phyloP scores from a whole-genome alignment of 1,140 invertebrate genomes.

The Metaphire vulgaris region DNA sequence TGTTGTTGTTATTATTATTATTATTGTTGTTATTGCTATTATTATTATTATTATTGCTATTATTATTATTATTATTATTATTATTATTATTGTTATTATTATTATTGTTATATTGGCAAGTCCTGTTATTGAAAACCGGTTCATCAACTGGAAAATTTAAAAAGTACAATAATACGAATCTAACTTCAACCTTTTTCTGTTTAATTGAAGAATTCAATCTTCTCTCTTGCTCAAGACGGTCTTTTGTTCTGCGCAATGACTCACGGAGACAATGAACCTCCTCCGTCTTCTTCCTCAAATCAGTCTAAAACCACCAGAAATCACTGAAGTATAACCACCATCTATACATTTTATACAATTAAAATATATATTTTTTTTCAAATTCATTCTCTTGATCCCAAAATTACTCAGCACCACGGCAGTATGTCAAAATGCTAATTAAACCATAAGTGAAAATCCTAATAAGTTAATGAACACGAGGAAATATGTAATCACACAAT shows the following conservation, averaged over 20 bases:
- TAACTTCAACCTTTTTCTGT: constrained; percentile 44
- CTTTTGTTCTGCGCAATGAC: constrained; percentile 43
- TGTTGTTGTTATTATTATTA: not conserved
- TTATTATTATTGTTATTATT: not conserved
- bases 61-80: not conserved
- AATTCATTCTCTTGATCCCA: not conserved
- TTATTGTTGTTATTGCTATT: not conserved
- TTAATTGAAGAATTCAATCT: constrained; percentile 50
- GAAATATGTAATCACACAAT: no score
- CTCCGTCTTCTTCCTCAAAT: constrained; percentile 43
- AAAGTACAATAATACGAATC: not conserved
- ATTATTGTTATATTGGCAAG: not conserved
- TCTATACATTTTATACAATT: not conserved
- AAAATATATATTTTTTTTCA: not conserved
- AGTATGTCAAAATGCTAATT: no score
- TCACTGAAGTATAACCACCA: not conserved
- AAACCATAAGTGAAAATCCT: not conserved
- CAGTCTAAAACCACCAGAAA: constrained; percentile 36
- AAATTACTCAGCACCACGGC: no score
- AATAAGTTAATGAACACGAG: not conserved
- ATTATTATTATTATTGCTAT: not conserved
- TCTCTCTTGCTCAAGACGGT: constrained; percentile 49
- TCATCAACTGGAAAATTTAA: not conserved
- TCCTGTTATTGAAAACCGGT: not conserved
- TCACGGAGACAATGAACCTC: constrained; percentile 49